Base-by-base conservation (phyloP, 2,888 invertebrate genomes). In the Palloptera scutellata region DNA sequence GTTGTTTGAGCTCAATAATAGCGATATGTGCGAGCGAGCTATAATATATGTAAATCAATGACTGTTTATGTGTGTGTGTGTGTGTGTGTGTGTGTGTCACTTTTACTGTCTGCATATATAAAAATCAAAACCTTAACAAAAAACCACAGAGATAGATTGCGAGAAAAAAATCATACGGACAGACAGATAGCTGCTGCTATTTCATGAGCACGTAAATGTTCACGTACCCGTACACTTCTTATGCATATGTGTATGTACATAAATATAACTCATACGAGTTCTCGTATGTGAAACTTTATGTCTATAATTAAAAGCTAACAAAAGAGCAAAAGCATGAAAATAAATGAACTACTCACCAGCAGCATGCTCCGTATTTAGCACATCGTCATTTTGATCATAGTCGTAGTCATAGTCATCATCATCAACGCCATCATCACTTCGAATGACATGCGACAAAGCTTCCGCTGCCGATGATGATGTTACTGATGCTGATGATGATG, bases 301-400 rank as follows among this genome's bases (percentile, higher is more conserved):
- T 71, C 74, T 73, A 77, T 79, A 80, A 81, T 80, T 81, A 80
- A 81, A 81, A 81, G 78, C 79, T 78, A 78, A 79, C 81, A 78
- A 78, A 76, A 74, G 75, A 74, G 69, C 66, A 67, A 70, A 71
- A 30, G 30, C 69, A 67, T 65, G 69, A 63, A 68, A 62, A 60
- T 65, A 59, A 69, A 60, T 63, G 51, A 66, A 75, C 75, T 30
- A 30, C 30, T 73, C 64, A 75, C 75, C 75, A 71, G 63, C 75
- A 71, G 63, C 63, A 51, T 70, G 69, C 70, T 73, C 67, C 69
- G 69, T 70, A 71, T 73, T 69, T 57, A 69, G 53, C 59, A 45
- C 61, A 67, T 61, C 62, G 67, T 62, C 64, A 61, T 40, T 45
- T 45, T 17, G 59, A 72, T 65, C 71, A 71, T 61, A 70, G 65